Conservation (phyloP, 1,140 invertebrate species). For the Physella acuta region DNA sequence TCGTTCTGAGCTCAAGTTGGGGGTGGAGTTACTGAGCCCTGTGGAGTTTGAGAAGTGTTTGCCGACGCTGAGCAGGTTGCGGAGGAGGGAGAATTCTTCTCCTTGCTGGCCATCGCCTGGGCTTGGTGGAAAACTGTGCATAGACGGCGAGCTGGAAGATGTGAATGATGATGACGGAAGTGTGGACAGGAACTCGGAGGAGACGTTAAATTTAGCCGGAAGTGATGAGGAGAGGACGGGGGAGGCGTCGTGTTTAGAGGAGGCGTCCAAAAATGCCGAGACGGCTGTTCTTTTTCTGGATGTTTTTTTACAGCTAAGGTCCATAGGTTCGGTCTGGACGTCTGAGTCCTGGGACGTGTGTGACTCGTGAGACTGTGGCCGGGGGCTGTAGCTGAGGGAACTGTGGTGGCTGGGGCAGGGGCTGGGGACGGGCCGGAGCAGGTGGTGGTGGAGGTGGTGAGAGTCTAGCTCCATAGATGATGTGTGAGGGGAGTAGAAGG, state of each 20-base stretch:
- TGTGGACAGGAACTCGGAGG: conserved; percentile 20
- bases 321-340: conserved; percentile 41
- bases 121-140: conserved; percentile 31
- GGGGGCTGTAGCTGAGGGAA: conserved; percentile 15
- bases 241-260: conserved; percentile 12
- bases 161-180: conserved; percentile 22
- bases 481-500: conserved; percentile 7
- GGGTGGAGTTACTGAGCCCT: conserved; percentile 11
- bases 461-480: conserved; percentile 19
- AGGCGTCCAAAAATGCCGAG: conserved; percentile 22
- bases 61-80: conserved; percentile 36
- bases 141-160: conserved; percentile 19
- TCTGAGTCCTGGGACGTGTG: conserved; percentile 21
- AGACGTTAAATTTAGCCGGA: conserved; percentile 14
- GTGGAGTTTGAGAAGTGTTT: conserved; percentile 23
- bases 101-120: conserved; percentile 27
- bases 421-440: conserved; percentile 3
- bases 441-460: not conserved
- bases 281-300: conserved; percentile 17
- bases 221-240: conserved; percentile 20
- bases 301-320: conserved; percentile 34
- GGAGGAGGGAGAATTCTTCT: conserved; percentile 34
- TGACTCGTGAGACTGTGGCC: conserved; percentile 25
- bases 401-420: conserved; percentile 25
- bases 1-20: conserved; percentile 19